Evolutionary conservation across 1,140 invertebrate genomes (phyloP), one percentile per base, ranked within the genome.

Genomic region (Atopsyche davidsoni): DNA sequence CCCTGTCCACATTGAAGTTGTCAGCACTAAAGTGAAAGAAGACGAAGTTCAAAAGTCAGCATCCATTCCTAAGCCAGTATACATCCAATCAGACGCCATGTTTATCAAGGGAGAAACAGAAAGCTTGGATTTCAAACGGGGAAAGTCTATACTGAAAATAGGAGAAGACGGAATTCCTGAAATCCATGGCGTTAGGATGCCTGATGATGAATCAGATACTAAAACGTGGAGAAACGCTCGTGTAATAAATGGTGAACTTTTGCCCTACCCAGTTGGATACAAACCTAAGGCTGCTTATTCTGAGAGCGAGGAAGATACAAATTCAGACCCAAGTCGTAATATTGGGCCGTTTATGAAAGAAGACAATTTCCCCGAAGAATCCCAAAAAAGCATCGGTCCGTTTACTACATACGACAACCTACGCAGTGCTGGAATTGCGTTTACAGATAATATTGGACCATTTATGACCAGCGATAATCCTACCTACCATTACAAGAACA

Each of bases 211-310:
- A 35, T 79, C 80, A 35, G 88, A 92, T 59, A 82, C 82, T 46
- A 83, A 86, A 60, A 83, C 79, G 1, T 92, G 87, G 87, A 75
- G 89, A 39, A 92, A 92, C 67, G 88, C 88, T 0, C 70, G 88
- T 48, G 87, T 92, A 1, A 86, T 92, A 18, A 90, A 92, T 59
- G 85, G 85, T 34, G 79, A 85, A 64, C 61, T 91, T 45, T 67
- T 87, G 18, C 79, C 82, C 36, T 83, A 83, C 59, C 79, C 81
- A 35, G 73, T 79, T 57, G 81, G 80, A 10, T 83, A 82, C 51
- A 77, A 73, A 60, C 80, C 80, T 51, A 75, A 78, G 9, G 74
- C 75, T 48, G 80, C 74, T 28, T 69, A 77, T 24, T 72, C 75
- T 6, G 66, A 78, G 52, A 73, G 74, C 2, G 70, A 78, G 51